Percentiles rank a stretch among this genome's conserved stretches.
Conservation (phyloP, 2,888 invertebrate genomes). For the Drepanosiphum platanoidis region DNA sequence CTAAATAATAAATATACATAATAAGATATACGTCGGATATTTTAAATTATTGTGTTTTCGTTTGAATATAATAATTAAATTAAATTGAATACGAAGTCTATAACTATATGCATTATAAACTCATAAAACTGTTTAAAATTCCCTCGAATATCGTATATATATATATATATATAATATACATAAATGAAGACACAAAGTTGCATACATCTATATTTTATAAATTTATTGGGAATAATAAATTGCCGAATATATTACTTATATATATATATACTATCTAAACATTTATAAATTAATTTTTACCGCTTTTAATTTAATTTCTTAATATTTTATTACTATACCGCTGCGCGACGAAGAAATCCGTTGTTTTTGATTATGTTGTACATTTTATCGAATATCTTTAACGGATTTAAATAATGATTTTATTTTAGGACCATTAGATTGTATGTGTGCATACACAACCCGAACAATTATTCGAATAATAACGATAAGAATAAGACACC, state of each 20-base stretch:
- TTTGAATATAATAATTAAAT: conserved; percentile 36
- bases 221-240: neutral
- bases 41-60: conserved; percentile 21
- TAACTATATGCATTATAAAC: neutral
- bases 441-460: too few relatives aligned
- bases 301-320: too few relatives aligned
- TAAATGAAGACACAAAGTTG: neutral
- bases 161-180: neutral
- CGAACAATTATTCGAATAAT: too few relatives aligned
- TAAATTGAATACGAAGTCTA: conserved; percentile 16
- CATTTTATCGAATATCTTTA: too few relatives aligned
- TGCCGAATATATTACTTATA: neutral
- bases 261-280: too few relatives aligned
- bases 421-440: too few relatives aligned
- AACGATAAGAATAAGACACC: too few relatives aligned
- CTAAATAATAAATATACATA: neutral
- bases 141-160: neutral
- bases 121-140: neutral
- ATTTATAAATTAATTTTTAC: too few relatives aligned
- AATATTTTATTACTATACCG: too few relatives aligned
- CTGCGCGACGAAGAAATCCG: too few relatives aligned
- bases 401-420: too few relatives aligned
- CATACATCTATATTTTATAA: neutral
- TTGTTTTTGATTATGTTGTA: too few relatives aligned
- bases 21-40: neutral